phyloP scores from a whole-genome alignment of 1,140 invertebrate species.

The Drosophila subobscura region DNA sequence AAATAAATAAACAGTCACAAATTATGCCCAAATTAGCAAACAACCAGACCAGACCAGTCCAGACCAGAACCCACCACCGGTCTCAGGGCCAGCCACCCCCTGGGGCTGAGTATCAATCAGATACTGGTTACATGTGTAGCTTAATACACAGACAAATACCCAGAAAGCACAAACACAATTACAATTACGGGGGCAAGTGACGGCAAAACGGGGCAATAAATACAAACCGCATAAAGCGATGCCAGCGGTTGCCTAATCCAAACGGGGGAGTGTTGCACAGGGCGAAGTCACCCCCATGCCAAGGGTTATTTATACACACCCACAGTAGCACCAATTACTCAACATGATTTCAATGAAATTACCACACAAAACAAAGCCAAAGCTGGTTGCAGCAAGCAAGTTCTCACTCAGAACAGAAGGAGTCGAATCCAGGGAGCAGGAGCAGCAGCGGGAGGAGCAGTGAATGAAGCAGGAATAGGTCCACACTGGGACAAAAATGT shows the following conservation, averaged over 20 bases:
- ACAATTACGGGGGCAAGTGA: slow-evolving; percentile 60
- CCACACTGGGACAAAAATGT: neutral
- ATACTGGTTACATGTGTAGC: slow-evolving; percentile 79
- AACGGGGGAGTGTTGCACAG: slow-evolving; percentile 6
- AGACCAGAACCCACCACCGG: slow-evolving; percentile 49
- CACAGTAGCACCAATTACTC: slow-evolving; percentile 76
- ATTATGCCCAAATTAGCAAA: slow-evolving; percentile 83
- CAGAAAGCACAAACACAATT: slow-evolving; percentile 28
- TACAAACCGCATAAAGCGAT: slow-evolving; percentile 82
- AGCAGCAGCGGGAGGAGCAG: slow-evolving; percentile 13
- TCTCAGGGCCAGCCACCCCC: slow-evolving; percentile 46
- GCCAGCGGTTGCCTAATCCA: slow-evolving; percentile 64
- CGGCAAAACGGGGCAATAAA: slow-evolving; percentile 73
- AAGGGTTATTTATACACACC: slow-evolving; percentile 71
- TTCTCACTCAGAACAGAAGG: slow-evolving; percentile 76
- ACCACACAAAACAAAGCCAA: slow-evolving; percentile 56
- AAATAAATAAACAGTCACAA: slow-evolving; percentile 82
- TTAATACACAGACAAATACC: slow-evolving; percentile 62
- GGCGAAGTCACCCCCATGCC: slow-evolving; percentile 49
- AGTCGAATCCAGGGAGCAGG: slow-evolving; percentile 55
- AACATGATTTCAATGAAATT: slow-evolving; percentile 84
- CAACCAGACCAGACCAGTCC: slow-evolving; percentile 26
- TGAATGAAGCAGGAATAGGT: neutral
- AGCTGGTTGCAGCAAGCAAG: slow-evolving; percentile 50
- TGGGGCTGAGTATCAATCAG: slow-evolving; percentile 64